phyloP scores from a whole-genome alignment of 2,797 vertebrate species.

The Onychomys leucogaster region DNA sequence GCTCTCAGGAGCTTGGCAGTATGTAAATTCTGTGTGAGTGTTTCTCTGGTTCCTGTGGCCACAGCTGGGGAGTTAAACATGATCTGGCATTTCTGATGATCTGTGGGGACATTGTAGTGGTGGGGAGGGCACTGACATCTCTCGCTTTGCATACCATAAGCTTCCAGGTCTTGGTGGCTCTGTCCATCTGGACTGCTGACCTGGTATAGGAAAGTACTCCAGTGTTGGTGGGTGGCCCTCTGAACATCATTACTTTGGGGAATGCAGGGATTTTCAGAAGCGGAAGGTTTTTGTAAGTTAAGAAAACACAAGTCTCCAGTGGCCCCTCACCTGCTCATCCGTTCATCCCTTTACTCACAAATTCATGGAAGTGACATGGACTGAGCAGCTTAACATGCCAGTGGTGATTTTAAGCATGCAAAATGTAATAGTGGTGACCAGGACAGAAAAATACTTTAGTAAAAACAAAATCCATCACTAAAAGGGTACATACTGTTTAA shows the following conservation, averaged over 20 bases:
- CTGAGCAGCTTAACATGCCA: neutral
- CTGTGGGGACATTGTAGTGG: neutral
- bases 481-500: neutral
- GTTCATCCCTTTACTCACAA: neutral
- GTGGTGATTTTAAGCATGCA: neutral
- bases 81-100: constrained; percentile 71
- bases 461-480: neutral
- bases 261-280: neutral
- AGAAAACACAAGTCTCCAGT: neutral
- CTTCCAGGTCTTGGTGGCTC: neutral
- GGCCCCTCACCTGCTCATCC: neutral
- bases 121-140: neutral
- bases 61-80: constrained; percentile 46
- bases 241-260: neutral
- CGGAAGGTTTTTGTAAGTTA: neutral
- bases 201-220: neutral
- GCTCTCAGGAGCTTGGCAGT: constrained; percentile 50
- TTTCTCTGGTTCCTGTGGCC: constrained; percentile 53
- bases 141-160: neutral
- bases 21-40: constrained; percentile 71
- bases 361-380: neutral
- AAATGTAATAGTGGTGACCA: neutral
- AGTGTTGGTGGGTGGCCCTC: neutral
- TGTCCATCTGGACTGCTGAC: neutral
- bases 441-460: neutral